phyloP scores from a whole-genome alignment of 92 coral and sea anemone genomes.

The Micromussa lordhowensis region DNA sequence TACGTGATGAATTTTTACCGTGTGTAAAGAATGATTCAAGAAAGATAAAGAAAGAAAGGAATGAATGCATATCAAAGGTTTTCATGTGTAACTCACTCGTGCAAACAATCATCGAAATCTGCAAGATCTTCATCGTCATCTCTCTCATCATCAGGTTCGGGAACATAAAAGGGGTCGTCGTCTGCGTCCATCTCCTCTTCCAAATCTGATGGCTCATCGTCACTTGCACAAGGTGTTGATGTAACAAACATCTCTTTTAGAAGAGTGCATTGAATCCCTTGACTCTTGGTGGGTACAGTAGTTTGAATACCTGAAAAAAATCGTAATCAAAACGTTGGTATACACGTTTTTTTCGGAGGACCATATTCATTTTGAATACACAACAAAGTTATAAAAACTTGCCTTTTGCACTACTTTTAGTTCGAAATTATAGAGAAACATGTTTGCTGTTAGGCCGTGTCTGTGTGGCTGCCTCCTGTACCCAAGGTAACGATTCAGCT shows the following conservation, averaged over 20 bases:
- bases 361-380: not conserved
- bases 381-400: not conserved
- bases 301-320: not conserved
- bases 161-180: not conserved
- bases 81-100: too few species aligned
- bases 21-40: too few species aligned
- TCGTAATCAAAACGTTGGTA: too few species aligned
- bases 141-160: not conserved
- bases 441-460: not conserved
- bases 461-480: not conserved
- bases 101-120: not conserved
- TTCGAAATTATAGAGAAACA: not conserved
- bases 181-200: not conserved
- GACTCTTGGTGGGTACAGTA: too few species aligned
- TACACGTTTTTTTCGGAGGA: not conserved
- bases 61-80: not conserved
- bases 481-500: not conserved
- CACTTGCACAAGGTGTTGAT: too few species aligned
- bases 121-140: not conserved
- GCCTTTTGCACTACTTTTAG: not conserved
- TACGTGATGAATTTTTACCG: too few species aligned
- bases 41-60: too few species aligned
- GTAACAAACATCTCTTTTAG: too few species aligned
- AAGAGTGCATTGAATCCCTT: too few species aligned
- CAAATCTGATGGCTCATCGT: too few species aligned